phyloP scores from a whole-genome alignment of 1,140 invertebrate species.

The Drosophila pachea region DNA sequence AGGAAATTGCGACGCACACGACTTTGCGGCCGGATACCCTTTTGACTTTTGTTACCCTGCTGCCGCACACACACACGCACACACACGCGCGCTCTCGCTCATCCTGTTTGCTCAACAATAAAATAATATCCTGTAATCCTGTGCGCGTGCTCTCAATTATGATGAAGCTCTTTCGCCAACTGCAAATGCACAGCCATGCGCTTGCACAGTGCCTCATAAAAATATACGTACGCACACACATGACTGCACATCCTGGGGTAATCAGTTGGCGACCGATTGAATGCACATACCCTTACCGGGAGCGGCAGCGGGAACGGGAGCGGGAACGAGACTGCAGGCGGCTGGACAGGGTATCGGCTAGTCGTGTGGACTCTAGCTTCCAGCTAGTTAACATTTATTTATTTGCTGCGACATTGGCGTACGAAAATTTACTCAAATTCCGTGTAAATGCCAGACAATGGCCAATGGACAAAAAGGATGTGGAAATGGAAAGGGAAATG shows the following conservation, averaged over 20 bases:
- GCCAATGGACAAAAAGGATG: no score
- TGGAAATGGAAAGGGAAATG: no score
- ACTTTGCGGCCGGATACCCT: slow-evolving; percentile 16
- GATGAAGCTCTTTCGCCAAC: slow-evolving; percentile 47
- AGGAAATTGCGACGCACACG: slow-evolving; percentile 14
- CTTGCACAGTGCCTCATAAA: slow-evolving; percentile 10
- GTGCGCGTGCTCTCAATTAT: slow-evolving; percentile 71
- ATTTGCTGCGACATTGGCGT: slow-evolving; percentile 20
- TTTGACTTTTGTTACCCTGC: slow-evolving; percentile 49
- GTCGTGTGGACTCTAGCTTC: not conserved
- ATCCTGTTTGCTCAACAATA: slow-evolving; percentile 38
- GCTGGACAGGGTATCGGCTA: not conserved
- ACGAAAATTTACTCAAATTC: slow-evolving; percentile 6
- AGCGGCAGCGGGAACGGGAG: no score
- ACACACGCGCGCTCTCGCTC: no score
- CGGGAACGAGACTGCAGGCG: no score
- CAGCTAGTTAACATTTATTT: not conserved
- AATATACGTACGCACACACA: not conserved
- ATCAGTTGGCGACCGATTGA: no score
- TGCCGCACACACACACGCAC: not conserved
- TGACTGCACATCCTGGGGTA: not conserved
- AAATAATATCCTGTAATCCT: slow-evolving; percentile 70
- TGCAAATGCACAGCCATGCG: not conserved
- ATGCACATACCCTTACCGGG: no score
- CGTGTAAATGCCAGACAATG: slow-evolving; percentile 40